A percentile compares a stretch with the other conserved stretches of the same genome.
Conservation (phyloP, 2,888 invertebrate genomes). For the Oxycera nigricornis region DNA sequence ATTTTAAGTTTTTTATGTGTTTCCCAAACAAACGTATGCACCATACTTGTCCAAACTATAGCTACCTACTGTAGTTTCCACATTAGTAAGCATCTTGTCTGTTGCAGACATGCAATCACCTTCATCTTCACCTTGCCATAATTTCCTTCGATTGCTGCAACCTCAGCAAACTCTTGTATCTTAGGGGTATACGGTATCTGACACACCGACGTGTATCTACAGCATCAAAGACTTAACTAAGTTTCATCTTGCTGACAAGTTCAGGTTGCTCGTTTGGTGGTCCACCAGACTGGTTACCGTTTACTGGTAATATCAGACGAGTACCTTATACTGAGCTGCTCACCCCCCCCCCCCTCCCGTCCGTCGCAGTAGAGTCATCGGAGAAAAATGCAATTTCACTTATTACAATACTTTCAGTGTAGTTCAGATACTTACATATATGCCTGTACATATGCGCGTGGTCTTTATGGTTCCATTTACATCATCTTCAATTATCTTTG, state of each 20-base stretch:
- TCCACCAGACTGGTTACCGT: not conserved
- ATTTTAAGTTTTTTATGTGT: too few species aligned
- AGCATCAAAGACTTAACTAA: not conserved
- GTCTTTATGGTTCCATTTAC: not conserved
- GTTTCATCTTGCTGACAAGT: conserved; percentile 17
- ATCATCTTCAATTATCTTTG: not conserved
- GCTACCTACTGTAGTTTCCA: too few species aligned
- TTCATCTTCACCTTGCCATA: conserved; percentile 23
- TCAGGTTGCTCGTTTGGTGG: not conserved
- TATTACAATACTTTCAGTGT: not conserved
- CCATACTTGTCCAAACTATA: too few species aligned
- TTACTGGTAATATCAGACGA: conserved; percentile 12
- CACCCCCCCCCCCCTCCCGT: not conserved
- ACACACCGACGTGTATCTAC: not conserved
- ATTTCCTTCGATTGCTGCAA: not conserved
- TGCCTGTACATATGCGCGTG: too few species aligned
- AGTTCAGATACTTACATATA: too few species aligned
- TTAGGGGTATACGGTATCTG: not conserved
- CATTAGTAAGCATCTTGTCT: not conserved
- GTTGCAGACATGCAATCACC: not conserved
- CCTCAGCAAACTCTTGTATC: not conserved
- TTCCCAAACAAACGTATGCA: too few species aligned
- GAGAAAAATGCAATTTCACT: conserved; percentile 36
- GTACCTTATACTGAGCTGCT: not conserved
- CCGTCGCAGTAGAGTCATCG: conserved; percentile 23